Evolutionary conservation across 2,113 vertebrate genomes (phyloP).

Genomic region (Corythoichthys haematopterus): DNA sequence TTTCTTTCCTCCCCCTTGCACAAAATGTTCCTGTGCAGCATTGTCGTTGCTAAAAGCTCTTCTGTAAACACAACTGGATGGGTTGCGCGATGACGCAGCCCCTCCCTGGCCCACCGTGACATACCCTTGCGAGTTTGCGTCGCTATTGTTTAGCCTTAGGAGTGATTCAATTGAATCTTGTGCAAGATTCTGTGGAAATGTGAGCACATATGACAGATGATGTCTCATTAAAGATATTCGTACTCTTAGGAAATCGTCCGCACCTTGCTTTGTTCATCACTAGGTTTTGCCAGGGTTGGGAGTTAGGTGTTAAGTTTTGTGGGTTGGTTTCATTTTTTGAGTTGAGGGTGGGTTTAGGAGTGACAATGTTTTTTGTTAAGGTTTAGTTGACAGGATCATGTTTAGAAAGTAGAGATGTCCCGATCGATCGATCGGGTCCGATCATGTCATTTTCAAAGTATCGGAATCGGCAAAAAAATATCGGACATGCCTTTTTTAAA

Average conservation of each 20-base stretch:
- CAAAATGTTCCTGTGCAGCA: conserved; percentile 44
- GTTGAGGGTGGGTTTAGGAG: no score
- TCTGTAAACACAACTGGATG: conserved; percentile 63
- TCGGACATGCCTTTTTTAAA: no score
- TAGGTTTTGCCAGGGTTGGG: background rate
- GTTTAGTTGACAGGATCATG: no score
- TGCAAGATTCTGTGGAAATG: conserved; percentile 47
- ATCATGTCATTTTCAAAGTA: no score
- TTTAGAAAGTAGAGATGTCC: no score
- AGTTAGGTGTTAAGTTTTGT: background rate
- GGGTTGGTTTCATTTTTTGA: no score
- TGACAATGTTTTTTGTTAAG: no score
- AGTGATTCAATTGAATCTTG: conserved; percentile 50
- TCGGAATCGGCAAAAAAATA: no score
- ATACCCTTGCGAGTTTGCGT: conserved; percentile 35
- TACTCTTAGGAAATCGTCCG: conserved; percentile 44
- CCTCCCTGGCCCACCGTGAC: conserved; percentile 45
- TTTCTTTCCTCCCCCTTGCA: conserved; percentile 21
- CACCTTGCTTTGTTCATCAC: conserved; percentile 14
- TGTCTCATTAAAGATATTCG: conserved; percentile 30
- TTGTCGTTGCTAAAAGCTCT: conserved; percentile 56
- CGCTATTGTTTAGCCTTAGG: conserved; percentile 61
- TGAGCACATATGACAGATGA: conserved; percentile 27
- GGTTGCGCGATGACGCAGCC: conserved; percentile 47
- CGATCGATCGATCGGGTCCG: no score